These are phyloP conservation scores for Lysiphlebus fabarum DNA, from an alignment of 1,140 invertebrate genomes.

Conservation along the genomic window DNA sequence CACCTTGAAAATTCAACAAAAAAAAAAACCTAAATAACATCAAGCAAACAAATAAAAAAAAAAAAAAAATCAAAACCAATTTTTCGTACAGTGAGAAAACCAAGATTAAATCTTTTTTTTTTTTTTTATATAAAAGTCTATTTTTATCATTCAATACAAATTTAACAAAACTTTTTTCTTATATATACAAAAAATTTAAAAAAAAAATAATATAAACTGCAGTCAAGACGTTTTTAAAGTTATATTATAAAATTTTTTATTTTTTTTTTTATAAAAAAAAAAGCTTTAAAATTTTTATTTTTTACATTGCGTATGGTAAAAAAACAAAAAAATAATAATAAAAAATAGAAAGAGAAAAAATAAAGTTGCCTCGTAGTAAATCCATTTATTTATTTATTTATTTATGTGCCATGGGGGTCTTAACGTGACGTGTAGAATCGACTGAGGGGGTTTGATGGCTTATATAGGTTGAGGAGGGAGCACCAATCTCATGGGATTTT, in stretches of 20 bases:
- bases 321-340: not conserved
- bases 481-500: not conserved
- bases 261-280: no score
- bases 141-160: not conserved
- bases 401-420: slow-evolving; percentile 45
- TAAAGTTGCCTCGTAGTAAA: slow-evolving; percentile 37
- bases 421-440: slow-evolving; percentile 29
- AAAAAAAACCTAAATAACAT: no score
- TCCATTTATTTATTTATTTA: slow-evolving; percentile 54
- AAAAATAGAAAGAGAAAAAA: slow-evolving; percentile 14
- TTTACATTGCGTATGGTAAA: no score
- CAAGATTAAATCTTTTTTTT: no score
- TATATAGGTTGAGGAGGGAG: slow-evolving; percentile 8
- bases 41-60: no score
- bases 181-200: not conserved
- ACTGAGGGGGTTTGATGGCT: slow-evolving; percentile 17
- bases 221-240: no score
- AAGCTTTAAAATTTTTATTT: no score
- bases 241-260: no score
- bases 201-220: not conserved
- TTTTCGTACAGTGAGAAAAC: no score
- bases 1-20: no score
- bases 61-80: no score
- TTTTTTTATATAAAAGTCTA: no score
- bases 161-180: not conserved